Conservation (phyloP, 2,888 invertebrate species). For the Ochropacha duplaris region DNA sequence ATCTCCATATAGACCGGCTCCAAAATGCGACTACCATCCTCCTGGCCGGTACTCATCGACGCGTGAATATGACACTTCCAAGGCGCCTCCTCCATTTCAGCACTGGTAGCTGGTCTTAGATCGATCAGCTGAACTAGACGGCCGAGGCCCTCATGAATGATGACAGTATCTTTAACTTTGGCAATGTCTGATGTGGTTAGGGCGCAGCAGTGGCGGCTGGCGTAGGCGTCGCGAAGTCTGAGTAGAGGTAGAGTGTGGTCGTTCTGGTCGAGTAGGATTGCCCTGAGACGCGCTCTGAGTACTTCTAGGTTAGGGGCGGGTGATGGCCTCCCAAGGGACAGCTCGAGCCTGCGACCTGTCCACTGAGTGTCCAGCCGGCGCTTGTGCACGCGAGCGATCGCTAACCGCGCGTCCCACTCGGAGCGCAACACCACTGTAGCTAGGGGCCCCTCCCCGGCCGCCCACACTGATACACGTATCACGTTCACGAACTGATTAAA, state of each 20-base stretch:
- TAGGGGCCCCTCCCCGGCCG: constrained; percentile 77
- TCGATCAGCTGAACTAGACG: constrained; percentile 71
- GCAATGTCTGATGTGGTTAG: constrained; percentile 88
- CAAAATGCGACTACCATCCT: constrained; percentile 80
- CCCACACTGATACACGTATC: constrained; percentile 66
- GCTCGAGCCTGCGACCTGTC: constrained; percentile 89
- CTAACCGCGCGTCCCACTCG: constrained; percentile 87
- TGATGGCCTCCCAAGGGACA: constrained; percentile 85
- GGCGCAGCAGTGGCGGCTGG: constrained; percentile 90
- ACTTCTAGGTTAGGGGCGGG: constrained; percentile 85
- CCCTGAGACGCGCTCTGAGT: constrained; percentile 86
- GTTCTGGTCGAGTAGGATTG: constrained; percentile 89
- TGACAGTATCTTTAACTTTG: constrained; percentile 88
- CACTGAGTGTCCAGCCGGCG: constrained; percentile 86
- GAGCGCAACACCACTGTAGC: constrained; percentile 88
- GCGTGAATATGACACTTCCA: constrained; percentile 82
- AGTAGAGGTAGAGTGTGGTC: constrained; percentile 89
- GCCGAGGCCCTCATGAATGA: constrained; percentile 71
- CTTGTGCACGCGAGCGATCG: constrained; percentile 92
- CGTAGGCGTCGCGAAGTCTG: constrained; percentile 91
- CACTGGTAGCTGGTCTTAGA: constrained; percentile 54
- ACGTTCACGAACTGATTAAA: constrained; percentile 68
- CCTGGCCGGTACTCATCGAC: constrained; percentile 54
- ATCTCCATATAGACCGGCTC: constrained; percentile 87
- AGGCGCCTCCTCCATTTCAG: constrained; percentile 71